Evolutionary conservation across 1,140 invertebrate genomes (phyloP).

Genomic region (Pachyrhynchus sulphureomaculatus): DNA sequence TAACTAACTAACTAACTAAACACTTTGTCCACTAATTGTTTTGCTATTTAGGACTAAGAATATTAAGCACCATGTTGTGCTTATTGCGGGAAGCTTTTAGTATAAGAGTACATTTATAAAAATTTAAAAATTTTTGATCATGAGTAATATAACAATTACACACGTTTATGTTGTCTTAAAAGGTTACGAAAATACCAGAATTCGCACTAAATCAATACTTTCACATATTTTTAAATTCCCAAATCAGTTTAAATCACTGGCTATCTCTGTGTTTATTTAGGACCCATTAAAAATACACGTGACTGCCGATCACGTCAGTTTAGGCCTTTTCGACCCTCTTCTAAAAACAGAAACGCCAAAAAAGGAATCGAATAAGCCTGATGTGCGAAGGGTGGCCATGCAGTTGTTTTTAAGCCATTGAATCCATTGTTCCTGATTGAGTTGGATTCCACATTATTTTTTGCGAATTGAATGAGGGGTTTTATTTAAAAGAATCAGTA

Average conservation of each 20-base stretch:
- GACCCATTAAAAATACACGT: slow-evolving; percentile 11
- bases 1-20: too few relatives aligned
- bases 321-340: neutral
- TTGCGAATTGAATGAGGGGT: neutral
- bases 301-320: neutral
- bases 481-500: neutral
- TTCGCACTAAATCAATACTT: neutral
- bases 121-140: too few relatives aligned
- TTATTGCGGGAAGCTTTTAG: too few relatives aligned
- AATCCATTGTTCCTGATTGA: slow-evolving; percentile 2
- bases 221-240: neutral
- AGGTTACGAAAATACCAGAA: too few relatives aligned
- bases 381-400: neutral
- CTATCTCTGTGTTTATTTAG: slow-evolving; percentile 5
- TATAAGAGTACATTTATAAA: too few relatives aligned
- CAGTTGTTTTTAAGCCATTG: slow-evolving; percentile 5
- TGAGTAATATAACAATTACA: too few relatives aligned
- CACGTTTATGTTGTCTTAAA: too few relatives aligned
- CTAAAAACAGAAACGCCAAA: slow-evolving; percentile 3
- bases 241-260: slow-evolving; percentile 9
- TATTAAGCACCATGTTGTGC: too few relatives aligned
- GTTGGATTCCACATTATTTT: neutral
- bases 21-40: too few relatives aligned
- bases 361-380: neutral
- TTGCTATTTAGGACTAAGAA: too few relatives aligned